phyloP scores from a whole-genome alignment of 2,797 vertebrate species.

The Okamejei kenojei region DNA sequence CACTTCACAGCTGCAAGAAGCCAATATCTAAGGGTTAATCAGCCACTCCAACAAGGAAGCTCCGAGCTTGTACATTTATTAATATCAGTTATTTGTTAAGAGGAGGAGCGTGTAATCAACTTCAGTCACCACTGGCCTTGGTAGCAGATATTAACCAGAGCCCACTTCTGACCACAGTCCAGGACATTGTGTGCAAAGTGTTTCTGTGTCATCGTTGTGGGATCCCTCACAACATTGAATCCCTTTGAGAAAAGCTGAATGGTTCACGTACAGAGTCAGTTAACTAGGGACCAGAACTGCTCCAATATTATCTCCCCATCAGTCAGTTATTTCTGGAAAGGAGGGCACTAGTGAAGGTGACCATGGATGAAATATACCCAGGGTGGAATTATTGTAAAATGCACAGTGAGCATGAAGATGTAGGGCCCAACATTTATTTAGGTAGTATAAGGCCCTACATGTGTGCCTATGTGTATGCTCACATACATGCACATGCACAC shows the following conservation, averaged over 20 bases:
- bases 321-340: background rate
- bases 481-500: no score
- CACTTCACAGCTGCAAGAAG: background rate
- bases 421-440: background rate
- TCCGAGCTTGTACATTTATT: background rate
- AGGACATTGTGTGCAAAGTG: background rate
- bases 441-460: no score
- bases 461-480: no score
- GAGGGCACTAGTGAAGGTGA: background rate
- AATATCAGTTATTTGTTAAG: background rate
- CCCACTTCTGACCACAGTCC: background rate
- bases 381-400: background rate
- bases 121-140: background rate
- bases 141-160: background rate
- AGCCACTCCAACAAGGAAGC: no score
- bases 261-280: background rate
- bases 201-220: background rate
- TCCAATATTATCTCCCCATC: background rate
- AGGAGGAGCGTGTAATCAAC: background rate
- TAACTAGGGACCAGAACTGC: background rate
- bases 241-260: background rate
- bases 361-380: background rate
- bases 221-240: background rate
- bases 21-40: background rate
- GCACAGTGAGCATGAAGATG: background rate